These are phyloP conservation scores for Thecophora atra DNA, from an alignment of 2,888 invertebrate species.

Conservation along the genomic window DNA sequence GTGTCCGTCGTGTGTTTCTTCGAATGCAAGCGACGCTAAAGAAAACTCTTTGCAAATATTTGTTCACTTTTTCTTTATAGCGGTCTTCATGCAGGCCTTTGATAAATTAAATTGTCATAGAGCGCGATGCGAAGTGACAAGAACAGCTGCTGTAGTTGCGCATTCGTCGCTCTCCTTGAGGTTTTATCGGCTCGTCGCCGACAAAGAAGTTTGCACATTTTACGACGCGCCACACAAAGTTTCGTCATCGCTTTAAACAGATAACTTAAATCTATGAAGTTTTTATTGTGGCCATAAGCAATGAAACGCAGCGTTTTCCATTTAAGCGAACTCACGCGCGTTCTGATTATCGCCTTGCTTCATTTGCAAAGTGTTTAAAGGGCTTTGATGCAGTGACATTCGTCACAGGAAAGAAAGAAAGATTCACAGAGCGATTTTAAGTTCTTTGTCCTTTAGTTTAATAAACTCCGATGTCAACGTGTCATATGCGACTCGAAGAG, in stretches of 20 bases:
- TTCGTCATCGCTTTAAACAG: background rate
- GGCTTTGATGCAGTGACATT: no score
- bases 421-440: no score
- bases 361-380: no score
- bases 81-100: background rate
- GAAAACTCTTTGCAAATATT: background rate
- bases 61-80: background rate
- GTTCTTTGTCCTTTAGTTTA: no score
- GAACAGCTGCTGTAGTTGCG: constrained; percentile 17
- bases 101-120: constrained; percentile 24
- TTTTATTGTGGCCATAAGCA: background rate
- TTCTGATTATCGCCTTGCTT: background rate
- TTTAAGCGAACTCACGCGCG: background rate
- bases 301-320: background rate
- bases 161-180: background rate
- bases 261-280: constrained; percentile 4
- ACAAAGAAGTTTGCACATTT: background rate
- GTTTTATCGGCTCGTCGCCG: background rate
- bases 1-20: background rate
- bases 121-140: background rate
- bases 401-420: no score
- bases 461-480: no score
- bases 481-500: no score
- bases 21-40: background rate
- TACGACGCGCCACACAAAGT: constrained; percentile 2